These are phyloP conservation scores for Hydrolagus affinis DNA, from an alignment of 2,113 vertebrate genomes.

Conservation along the genomic window DNA sequence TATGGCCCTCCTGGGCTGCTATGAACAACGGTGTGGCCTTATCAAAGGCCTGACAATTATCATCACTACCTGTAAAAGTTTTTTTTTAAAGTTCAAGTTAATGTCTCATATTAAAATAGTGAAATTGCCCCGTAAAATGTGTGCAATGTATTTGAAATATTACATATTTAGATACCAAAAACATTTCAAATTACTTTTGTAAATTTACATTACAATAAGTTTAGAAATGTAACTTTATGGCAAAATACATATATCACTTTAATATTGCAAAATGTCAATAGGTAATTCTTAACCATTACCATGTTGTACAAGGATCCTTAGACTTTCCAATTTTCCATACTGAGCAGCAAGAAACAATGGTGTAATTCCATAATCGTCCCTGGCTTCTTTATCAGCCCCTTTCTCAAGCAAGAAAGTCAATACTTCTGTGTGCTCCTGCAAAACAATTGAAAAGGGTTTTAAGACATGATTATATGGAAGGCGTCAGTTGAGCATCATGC, in stretches of 20 bases:
- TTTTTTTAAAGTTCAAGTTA: constrained; percentile 16
- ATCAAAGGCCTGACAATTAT: constrained; percentile 77
- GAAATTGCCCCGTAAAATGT: too few species aligned
- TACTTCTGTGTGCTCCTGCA: constrained; percentile 67
- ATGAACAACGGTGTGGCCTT: constrained; percentile 83
- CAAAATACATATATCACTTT: neutral
- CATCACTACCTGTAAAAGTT: constrained; percentile 62
- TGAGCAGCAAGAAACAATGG: constrained; percentile 71
- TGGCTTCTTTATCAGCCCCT: constrained; percentile 51
- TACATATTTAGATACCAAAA: neutral
- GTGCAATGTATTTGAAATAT: neutral
- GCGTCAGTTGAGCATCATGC: too few species aligned
- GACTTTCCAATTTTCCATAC: constrained; percentile 66
- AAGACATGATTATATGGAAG: neutral
- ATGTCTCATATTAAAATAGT: neutral
- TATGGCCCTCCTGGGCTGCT: constrained; percentile 85
- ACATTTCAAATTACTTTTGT: neutral
- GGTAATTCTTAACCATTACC: constrained; percentile 47
- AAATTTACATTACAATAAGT: neutral
- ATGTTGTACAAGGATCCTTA: constrained; percentile 53
- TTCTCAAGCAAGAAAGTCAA: constrained; percentile 52
- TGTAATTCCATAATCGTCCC: constrained; percentile 67
- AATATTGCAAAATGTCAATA: neutral
- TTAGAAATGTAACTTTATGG: neutral
- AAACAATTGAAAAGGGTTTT: constrained; percentile 34